These are phyloP conservation scores for Heteromormyrus szaboi DNA, from an alignment of 2,797 vertebrate genomes.

Conservation along the genomic window DNA sequence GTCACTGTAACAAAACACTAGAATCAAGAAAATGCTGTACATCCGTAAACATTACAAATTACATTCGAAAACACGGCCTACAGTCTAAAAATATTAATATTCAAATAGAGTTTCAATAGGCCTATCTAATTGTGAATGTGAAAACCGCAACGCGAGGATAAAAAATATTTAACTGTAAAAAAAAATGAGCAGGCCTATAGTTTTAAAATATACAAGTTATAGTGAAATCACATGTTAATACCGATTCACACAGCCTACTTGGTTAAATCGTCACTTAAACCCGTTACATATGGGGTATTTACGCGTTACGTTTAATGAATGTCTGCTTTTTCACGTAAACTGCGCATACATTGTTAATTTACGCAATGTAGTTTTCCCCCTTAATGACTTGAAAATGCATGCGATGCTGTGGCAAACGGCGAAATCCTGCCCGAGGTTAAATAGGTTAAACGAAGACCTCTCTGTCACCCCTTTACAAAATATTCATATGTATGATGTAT, in stretches of 20 bases:
- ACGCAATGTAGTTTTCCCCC: neutral
- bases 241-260: neutral
- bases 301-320: neutral
- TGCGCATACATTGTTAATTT: neutral
- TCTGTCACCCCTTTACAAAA: neutral
- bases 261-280: neutral
- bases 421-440: slow-evolving; percentile 1
- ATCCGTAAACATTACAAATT: neutral
- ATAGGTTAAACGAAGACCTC: slow-evolving; percentile 7
- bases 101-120: neutral
- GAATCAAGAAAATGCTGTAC: neutral
- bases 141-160: neutral
- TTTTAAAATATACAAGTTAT: neutral
- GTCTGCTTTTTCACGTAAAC: neutral
- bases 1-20: neutral
- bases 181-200: neutral
- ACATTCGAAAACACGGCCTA: neutral
- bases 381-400: neutral
- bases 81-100: neutral
- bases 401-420: neutral
- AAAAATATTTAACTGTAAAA: neutral
- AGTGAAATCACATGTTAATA: neutral
- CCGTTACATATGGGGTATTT: neutral
- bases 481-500: neutral
- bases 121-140: neutral